Conservation (phyloP, 1,140 invertebrate species). For the Drosophila athabasca region DNA sequence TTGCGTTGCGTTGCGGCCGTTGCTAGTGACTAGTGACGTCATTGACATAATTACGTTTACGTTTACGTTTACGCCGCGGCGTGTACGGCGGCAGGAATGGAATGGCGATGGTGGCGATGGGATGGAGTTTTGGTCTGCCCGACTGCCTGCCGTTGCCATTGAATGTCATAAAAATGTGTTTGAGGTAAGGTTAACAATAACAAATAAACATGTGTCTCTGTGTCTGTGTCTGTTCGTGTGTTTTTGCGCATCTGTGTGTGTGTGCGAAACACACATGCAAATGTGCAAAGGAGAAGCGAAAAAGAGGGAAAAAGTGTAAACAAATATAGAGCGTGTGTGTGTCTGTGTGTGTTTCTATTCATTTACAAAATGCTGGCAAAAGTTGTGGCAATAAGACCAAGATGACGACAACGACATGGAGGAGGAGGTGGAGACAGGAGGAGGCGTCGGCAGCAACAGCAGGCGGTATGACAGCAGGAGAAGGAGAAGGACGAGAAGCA, state of each 20-base stretch:
- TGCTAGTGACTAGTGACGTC: conserved; percentile 26
- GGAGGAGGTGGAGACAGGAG: conserved; percentile 3
- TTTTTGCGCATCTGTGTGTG: conserved; percentile 26
- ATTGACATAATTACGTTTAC: conserved; percentile 43
- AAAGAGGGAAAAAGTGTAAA: conserved; percentile 59
- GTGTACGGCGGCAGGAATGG: conserved; percentile 6
- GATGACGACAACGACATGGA: conserved; percentile 40
- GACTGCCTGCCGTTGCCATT: conserved; percentile 48
- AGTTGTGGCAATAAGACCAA: conserved; percentile 69
- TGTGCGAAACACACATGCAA: conserved; percentile 53
- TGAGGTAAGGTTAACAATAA: conserved; percentile 79
- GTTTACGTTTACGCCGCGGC: conserved; percentile 12
- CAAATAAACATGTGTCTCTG: conserved; percentile 64
- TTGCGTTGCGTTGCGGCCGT: conserved; percentile 10
- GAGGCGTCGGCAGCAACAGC: conserved; percentile 1
- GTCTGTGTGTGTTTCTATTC: conserved; percentile 48
- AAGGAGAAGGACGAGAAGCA: too few species aligned
- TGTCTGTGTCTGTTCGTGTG: neutral
- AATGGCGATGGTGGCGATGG: neutral
- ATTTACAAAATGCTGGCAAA: conserved; percentile 73
- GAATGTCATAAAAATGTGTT: conserved; percentile 75
- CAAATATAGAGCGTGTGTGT: conserved; percentile 59
- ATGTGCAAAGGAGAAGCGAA: conserved; percentile 37
- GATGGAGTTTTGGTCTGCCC: neutral
- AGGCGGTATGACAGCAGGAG: too few species aligned